phyloP scores from a whole-genome alignment of 2,113 vertebrate genomes.

The Emydura subglobosa region DNA sequence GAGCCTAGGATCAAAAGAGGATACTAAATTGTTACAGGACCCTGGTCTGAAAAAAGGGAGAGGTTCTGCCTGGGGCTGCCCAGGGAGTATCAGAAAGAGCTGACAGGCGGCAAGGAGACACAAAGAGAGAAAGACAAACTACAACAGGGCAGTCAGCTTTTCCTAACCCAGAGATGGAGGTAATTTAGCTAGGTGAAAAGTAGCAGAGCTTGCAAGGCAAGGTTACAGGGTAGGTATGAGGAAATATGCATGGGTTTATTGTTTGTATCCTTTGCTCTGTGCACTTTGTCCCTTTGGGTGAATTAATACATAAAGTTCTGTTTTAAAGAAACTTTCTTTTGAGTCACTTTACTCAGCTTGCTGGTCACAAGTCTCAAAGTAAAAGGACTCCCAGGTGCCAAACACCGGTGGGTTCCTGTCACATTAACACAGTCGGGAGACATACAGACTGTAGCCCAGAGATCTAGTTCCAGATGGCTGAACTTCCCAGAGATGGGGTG shows the following conservation, averaged over 20 bases:
- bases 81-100: not conserved
- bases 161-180: not conserved
- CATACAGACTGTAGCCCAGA: not conserved
- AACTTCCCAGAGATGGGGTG: not conserved
- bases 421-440: not conserved
- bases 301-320: not conserved
- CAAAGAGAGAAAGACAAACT: not conserved
- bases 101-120: not conserved
- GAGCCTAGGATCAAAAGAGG: not conserved
- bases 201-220: not conserved
- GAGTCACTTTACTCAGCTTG: not conserved
- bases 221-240: not conserved
- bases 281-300: not conserved
- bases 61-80: not conserved
- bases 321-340: not conserved
- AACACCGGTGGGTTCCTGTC: not conserved
- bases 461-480: not conserved
- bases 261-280: not conserved
- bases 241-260: not conserved
- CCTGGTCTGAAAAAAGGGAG: not conserved
- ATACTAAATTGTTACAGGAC: conserved; percentile 35
- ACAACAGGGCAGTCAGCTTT: not conserved
- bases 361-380: not conserved
- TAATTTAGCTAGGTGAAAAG: not conserved
- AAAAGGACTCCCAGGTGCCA: not conserved